Evolutionary conservation across 2,113 vertebrate species (phyloP), one percentile per base, ranked within the genome.

Genomic region (Strix uralensis): DNA sequence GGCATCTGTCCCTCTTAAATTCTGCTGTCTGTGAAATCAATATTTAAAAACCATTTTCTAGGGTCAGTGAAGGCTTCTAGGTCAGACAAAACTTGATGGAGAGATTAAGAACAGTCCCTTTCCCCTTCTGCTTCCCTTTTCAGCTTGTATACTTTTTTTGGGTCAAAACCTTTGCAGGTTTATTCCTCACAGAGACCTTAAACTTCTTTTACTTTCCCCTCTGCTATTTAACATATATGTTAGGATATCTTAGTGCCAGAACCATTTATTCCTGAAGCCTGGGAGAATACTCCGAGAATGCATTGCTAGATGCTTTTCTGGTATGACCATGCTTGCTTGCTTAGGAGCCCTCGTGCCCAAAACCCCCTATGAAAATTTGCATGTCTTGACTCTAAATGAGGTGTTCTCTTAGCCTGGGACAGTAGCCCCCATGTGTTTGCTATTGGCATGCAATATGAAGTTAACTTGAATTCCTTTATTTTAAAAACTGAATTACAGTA

Each of bases 371-470:
- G 30, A 75, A 67, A 59, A 63, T 40, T 40, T 83, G 52, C 2
- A 10, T 66, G 25, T 11, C 42, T 88, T 51, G 15, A 19, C n/a
- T 86, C 69, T 59, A 54, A 34, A 42, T 55, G n/a, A 5, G 10
- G 10, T 51, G 29, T 38, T 55, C 25, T 46, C 32, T 80, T 73
- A 59, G 17, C 23, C 52, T 63, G 46, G 13, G 18, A 90, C 42
- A 59, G 36, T 51, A 78, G 38, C 6, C 11, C 13, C 21, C 11
- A 4, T 1, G 1, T 3, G 0, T 79, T 79, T 62, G 8, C 42
- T 88, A 8, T 67, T 75, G 57, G n/a, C 1, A 6, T 22, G 21
- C 66, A 58, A 46, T 32, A 44, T 3, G 42, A 90, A 40, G 11
- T 52, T 80, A 55, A 32, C 46, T 59, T 52, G 8, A 47, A 15